A percentile compares a stretch with the other conserved stretches of the same genome.
Conservation (phyloP, 2,797 vertebrate species). For the Mus minutoides region DNA sequence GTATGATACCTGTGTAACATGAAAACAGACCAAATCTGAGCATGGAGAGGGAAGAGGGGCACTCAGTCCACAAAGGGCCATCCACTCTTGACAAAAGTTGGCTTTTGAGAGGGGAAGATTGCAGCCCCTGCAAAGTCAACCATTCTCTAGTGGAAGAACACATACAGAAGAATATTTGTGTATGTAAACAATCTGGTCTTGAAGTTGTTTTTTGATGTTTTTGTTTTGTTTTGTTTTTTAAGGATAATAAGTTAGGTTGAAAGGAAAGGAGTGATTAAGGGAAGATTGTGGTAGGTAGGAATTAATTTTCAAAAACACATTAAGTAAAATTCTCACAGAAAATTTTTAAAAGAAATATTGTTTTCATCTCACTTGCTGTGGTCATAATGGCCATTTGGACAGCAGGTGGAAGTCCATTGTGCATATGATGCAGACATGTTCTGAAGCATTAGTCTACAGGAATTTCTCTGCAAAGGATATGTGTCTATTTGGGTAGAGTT, state of each 20-base stretch:
- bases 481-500: neutral
- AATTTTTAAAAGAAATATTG: neutral
- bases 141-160: neutral
- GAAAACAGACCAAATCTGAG: no score
- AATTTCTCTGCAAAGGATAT: neutral
- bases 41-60: no score
- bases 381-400: no score
- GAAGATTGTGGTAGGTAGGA: neutral
- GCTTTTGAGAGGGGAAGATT: neutral
- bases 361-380: neutral
- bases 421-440: neutral
- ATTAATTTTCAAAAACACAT: neutral
- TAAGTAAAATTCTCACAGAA: neutral
- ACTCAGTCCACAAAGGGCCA: no score
- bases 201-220: neutral
- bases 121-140: neutral
- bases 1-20: no score
- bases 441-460: neutral
- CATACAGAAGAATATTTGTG: neutral
- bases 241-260: neutral
- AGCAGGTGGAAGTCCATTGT: neutral
- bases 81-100: neutral
- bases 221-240: neutral
- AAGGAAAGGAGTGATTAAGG: neutral
- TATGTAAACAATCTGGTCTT: neutral